Evolutionary conservation across 2,113 vertebrate species (phyloP).

Genomic region (Prolemur simus): DNA sequence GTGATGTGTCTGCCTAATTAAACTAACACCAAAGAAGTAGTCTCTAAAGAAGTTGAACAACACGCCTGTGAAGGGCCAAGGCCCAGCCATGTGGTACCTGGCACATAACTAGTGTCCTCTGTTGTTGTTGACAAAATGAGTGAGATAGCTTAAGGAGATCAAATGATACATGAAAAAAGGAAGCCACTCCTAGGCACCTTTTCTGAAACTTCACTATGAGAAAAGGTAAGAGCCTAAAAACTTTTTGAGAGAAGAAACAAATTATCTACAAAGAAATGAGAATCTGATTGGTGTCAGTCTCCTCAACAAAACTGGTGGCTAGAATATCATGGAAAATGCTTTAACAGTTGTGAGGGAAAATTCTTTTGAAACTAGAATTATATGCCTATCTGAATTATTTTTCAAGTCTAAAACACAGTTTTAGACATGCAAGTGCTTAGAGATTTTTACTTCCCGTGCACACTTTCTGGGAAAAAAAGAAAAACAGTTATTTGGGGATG

Average conservation of each 20-base stretch:
- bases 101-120: too few species aligned
- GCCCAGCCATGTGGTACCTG: neutral
- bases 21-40: neutral
- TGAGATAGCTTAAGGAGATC: neutral
- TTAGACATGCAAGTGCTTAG: neutral
- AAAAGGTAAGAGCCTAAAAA: neutral
- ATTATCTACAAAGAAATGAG: neutral
- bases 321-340: neutral
- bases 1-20: neutral
- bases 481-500: neutral
- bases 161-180: neutral
- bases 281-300: neutral
- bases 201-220: neutral
- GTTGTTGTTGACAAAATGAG: neutral
- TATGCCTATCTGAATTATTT: constrained; percentile 43
- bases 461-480: neutral
- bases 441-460: neutral
- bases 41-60: neutral
- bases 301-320: neutral
- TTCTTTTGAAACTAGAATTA: constrained; percentile 10
- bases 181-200: neutral
- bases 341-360: neutral
- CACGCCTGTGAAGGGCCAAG: neutral
- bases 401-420: constrained; percentile 13
- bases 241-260: neutral